phyloP scores from a whole-genome alignment of 2,113 vertebrate genomes.

The Chloropsis hardwickii region DNA sequence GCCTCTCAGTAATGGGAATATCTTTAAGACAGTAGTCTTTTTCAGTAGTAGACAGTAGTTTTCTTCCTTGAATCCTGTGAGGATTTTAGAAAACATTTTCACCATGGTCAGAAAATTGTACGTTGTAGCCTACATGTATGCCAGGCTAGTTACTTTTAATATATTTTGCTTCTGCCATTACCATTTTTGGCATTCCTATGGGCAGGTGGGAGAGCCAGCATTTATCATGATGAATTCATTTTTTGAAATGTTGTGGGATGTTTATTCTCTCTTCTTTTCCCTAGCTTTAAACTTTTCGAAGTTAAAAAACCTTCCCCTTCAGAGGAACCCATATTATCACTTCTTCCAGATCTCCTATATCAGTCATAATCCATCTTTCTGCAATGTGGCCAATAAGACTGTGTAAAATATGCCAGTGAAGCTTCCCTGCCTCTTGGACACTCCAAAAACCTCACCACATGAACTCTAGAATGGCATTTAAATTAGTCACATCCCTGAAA shows the following conservation, averaged over 20 bases:
- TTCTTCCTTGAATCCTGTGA: background rate
- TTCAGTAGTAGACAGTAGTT: background rate
- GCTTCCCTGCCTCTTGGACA: background rate
- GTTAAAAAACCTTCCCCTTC: background rate
- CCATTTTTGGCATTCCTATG: background rate
- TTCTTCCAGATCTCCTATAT: background rate
- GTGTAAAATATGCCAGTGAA: background rate
- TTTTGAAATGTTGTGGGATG: background rate
- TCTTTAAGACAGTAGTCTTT: background rate
- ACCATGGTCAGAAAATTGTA: background rate
- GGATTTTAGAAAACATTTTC: background rate
- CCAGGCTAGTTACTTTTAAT: background rate
- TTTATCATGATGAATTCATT: background rate
- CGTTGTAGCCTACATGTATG: fast-evolving
- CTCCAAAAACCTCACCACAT: background rate
- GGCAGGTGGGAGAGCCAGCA: background rate
- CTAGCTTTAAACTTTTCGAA: background rate
- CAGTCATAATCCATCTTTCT: background rate
- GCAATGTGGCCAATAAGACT: background rate
- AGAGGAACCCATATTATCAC: background rate
- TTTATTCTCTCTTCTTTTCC: background rate
- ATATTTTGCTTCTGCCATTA: background rate
- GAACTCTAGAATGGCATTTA: background rate
- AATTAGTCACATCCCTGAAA: background rate
- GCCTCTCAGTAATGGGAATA: background rate